Conservation (phyloP, 2,113 vertebrate species). For the Gopherus flavomarginatus region DNA sequence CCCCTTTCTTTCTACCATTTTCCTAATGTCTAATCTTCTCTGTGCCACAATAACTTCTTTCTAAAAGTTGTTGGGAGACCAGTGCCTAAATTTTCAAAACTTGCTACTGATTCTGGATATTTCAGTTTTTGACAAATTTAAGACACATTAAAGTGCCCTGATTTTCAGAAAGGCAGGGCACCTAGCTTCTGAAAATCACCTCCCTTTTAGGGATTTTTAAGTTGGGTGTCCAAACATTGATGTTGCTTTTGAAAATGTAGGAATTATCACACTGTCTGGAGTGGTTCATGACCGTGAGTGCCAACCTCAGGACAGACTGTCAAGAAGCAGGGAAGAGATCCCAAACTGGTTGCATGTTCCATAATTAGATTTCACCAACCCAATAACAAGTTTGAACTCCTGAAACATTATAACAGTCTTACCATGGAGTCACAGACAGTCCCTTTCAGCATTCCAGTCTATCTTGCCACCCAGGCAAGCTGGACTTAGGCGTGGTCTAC, state of each 20-base stretch:
- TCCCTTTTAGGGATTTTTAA: not conserved
- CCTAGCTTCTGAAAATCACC: not conserved
- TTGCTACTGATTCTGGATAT: not conserved
- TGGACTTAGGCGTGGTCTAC: too few relatives aligned
- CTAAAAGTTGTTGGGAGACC: not conserved
- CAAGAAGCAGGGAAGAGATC: not conserved
- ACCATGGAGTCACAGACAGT: not conserved
- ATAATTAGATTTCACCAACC: not conserved
- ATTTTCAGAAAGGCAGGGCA: not conserved
- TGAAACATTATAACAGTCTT: too few relatives aligned
- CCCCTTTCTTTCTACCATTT: not conserved
- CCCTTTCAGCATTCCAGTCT: not conserved
- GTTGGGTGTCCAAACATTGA: not conserved
- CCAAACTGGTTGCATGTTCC: not conserved
- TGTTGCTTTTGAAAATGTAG: not conserved
- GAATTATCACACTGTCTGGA: not conserved
- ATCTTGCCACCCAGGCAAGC: not conserved
- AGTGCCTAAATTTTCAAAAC: not conserved
- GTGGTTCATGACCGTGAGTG: not conserved
- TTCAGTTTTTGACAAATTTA: not conserved
- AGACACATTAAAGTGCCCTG: not conserved
- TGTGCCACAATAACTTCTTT: not conserved
- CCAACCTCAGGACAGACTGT: not conserved
- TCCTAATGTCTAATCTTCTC: not conserved
- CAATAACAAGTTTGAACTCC: not conserved